Base-by-base conservation (phyloP, 1,140 invertebrate species). In the Elysia chlorotica region DNA sequence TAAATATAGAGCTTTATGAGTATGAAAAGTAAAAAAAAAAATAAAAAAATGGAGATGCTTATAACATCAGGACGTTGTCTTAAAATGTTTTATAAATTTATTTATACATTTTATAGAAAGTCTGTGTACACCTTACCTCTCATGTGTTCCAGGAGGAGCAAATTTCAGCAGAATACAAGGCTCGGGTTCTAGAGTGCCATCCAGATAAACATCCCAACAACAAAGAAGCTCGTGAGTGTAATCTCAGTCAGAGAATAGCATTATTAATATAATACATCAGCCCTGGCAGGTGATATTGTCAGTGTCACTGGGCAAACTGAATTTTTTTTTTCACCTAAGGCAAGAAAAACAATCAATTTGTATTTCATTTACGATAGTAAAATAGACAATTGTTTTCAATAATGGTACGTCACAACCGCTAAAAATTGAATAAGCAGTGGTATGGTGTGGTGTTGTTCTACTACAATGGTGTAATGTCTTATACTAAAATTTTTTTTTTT, bases 151-250 rank as follows among this genome's bases (percentile, higher is more conserved):
- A 97, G 95, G 90, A 91, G 65, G 95, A 97, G 82, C 96, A 98
- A 89, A 96, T 98, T 82, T 93, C 90, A 76, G 90, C 94, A 3
- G 95, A 98, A 86, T 98, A 95, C 88, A 96, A 95, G 88, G 89
- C 91, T 19, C 87, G 93, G 74, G 96, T 95, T 57, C 89, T 97
- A n/a, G 92, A 95, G 84, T 93, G 91, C 85, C 96, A 98, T 89
- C 96, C 96, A 1, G 96, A 98, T 86, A 97, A 97, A 89, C 95
- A 96, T 86, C 92, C 91, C 75, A 94, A 93, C 28, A 91, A 96
- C 87, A 93, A 93, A 87, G 91, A 93, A 94, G 74, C 94, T 95
- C 91, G 93, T 94, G 90, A 91, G 88, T 62, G 2, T 62, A 19
- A n/a, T 59, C 28, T 25, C 56, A 48, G 41, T 14, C 41, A 48